These are phyloP conservation scores for Sebastiscus albofasciatus DNA, from an alignment of 2,797 vertebrate genomes.

Conservation along the genomic window DNA sequence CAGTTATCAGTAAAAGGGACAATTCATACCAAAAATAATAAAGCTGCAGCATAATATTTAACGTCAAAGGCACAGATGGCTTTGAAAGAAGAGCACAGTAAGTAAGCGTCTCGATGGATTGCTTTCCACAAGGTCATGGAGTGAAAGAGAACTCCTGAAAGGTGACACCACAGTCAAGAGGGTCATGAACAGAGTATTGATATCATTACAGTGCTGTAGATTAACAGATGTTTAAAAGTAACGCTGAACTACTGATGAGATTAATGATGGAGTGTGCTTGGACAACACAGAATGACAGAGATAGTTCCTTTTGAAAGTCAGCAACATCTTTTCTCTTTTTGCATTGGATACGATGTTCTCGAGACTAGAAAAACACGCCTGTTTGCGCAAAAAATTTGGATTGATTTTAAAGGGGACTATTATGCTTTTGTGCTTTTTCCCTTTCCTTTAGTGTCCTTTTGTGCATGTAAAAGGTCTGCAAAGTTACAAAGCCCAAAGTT, in stretches of 20 bases:
- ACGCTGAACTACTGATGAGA: background rate
- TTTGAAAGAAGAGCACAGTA: slow-evolving; percentile 50
- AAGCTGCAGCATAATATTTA: slow-evolving; percentile 12
- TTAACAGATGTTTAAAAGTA: slow-evolving; percentile 26
- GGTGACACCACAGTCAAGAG: slow-evolving; percentile 50
- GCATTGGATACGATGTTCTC: background rate
- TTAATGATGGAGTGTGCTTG: background rate
- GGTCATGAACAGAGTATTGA: slow-evolving; percentile 34
- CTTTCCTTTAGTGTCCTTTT: too few species aligned
- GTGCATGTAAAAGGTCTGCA: too few species aligned
- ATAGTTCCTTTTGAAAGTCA: slow-evolving; percentile 22
- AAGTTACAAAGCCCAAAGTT: too few species aligned
- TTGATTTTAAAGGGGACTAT: background rate
- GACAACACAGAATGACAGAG: background rate
- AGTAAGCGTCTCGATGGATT: slow-evolving; percentile 30
- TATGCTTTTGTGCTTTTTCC: too few species aligned
- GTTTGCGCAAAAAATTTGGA: background rate
- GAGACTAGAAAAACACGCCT: background rate
- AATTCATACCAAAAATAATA: background rate
- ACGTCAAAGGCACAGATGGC: slow-evolving; percentile 26
- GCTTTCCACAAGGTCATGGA: slow-evolving; percentile 65
- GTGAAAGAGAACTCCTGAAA: slow-evolving; percentile 70
- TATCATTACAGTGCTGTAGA: slow-evolving; percentile 11
- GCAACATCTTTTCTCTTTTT: background rate
- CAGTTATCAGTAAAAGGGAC: background rate